These are phyloP conservation scores for Tragulus kanchil DNA, from an alignment of 2,113 vertebrate species.

Conservation along the genomic window DNA sequence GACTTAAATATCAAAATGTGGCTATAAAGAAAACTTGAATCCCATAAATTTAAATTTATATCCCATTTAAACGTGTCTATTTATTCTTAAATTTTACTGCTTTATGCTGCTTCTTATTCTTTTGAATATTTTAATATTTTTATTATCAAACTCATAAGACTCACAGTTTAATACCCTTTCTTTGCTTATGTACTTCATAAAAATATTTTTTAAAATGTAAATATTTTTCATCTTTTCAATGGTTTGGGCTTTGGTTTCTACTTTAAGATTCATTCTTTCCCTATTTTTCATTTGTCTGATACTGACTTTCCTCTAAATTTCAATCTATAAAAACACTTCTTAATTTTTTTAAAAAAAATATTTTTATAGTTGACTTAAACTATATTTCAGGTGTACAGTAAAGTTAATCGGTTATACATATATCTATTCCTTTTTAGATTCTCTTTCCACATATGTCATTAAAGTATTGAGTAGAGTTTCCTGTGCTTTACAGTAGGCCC, in stretches of 20 bases:
- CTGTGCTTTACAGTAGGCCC: not conserved
- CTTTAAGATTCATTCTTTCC: not conserved
- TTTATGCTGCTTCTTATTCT: not conserved
- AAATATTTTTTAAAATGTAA: not conserved
- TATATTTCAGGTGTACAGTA: not conserved
- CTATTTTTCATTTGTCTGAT: slow-evolving; percentile 26
- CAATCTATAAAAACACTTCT: not conserved
- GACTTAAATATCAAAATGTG: not conserved
- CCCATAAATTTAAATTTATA: not conserved
- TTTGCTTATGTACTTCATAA: not conserved
- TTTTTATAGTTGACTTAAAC: not conserved
- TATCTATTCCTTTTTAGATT: not conserved
- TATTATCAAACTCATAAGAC: slow-evolving; percentile 24
- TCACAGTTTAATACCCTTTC: not conserved
- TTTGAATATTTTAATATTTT: slow-evolving; percentile 5
- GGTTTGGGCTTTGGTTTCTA: not conserved
- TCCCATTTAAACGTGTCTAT: not conserved
- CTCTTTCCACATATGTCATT: not conserved
- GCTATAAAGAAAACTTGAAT: not conserved
- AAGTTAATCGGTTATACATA: not conserved
- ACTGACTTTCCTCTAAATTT: not conserved
- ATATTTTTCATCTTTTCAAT: not conserved
- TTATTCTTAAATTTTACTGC: not conserved
- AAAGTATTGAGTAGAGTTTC: not conserved
- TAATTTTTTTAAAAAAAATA: not conserved